Evolutionary conservation across 2,113 vertebrate species (phyloP).

Genomic region (Meles meles): DNA sequence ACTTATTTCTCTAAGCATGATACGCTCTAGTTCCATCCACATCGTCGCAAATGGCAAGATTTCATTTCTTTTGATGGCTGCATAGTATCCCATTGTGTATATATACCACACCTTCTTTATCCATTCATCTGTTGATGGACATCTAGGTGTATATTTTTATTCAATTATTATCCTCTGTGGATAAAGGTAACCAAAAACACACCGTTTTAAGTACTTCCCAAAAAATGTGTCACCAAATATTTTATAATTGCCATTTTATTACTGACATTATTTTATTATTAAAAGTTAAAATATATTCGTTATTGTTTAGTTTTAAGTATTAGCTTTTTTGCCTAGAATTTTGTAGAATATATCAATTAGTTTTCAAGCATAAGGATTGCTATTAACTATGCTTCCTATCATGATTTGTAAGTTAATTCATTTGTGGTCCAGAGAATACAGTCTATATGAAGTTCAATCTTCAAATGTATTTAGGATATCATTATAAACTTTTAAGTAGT

Average conservation of each 20-base stretch:
- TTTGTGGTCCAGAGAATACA: not conserved
- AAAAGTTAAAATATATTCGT: not conserved
- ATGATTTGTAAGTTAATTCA: not conserved
- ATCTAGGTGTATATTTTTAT: not conserved
- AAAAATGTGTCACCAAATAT: not conserved
- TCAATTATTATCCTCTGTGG: not conserved
- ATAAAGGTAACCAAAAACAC: not conserved
- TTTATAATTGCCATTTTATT: not conserved
- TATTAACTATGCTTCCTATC: not conserved
- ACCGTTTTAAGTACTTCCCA: not conserved
- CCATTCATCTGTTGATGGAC: too few relatives aligned
- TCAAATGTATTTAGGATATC: not conserved
- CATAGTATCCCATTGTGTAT: too few relatives aligned
- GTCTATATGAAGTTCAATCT: not conserved
- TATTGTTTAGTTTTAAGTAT: not conserved
- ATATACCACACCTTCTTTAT: too few relatives aligned
- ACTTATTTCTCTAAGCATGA: too few relatives aligned
- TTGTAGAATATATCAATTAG: not conserved
- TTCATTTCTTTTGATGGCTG: too few relatives aligned
- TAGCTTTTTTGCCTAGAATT: not conserved
- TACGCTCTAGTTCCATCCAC: too few relatives aligned
- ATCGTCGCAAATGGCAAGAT: too few relatives aligned
- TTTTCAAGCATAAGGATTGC: not conserved
- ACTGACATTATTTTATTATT: not conserved
- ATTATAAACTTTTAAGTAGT: not conserved